Conservation (phyloP, 2,888 invertebrate genomes). For the Euzophera pinguis region DNA sequence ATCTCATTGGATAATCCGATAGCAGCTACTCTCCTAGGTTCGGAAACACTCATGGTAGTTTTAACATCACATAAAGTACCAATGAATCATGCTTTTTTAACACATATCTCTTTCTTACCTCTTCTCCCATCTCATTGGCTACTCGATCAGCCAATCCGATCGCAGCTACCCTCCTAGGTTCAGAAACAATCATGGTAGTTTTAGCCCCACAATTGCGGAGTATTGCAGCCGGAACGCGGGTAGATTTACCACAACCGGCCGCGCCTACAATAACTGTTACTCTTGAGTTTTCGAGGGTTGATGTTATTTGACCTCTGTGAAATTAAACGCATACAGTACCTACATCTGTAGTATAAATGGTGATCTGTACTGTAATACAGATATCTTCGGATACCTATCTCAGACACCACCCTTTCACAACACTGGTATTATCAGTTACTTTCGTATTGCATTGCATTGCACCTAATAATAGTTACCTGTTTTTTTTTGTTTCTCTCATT, state of each 20-base stretch:
- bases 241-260: conserved; percentile 88
- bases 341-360: no score
- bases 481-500: no score
- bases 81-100: no score
- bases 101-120: conserved; percentile 43
- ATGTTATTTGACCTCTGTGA: conserved; percentile 64
- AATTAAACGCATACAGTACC: no score
- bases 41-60: no score
- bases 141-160: conserved; percentile 83
- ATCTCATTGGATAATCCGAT: conserved; percentile 82
- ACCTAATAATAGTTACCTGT: no score
- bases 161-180: conserved; percentile 85
- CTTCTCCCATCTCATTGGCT: conserved; percentile 81
- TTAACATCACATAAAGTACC: no score
- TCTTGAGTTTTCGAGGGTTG: conserved; percentile 67
- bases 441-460: no score
- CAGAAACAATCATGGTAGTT: conserved; percentile 81
- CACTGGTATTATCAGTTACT: no score
- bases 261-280: conserved; percentile 83
- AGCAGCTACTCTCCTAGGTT: conserved; percentile 85
- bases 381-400: no score
- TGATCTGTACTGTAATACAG: no score
- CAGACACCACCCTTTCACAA: no score
- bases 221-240: conserved; percentile 82
- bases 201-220: conserved; percentile 53